Evolutionary conservation across 2,888 invertebrate genomes (phyloP), one percentile per base, ranked within the genome.

Genomic region (Harpalus rufipes): DNA sequence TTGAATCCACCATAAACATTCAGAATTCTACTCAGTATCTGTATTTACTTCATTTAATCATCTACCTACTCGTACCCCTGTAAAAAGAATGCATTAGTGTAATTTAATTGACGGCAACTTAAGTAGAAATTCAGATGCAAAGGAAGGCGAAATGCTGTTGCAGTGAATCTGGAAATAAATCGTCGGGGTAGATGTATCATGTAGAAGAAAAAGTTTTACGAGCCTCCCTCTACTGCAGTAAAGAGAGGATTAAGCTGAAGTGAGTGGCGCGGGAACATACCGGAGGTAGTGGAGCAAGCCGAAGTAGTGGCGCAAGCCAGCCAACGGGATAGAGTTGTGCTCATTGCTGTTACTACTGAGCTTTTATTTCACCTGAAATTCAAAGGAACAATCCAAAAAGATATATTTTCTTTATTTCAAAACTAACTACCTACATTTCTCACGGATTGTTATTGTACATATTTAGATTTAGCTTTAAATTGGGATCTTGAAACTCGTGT

Each of bases 221-320:
- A 44, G 44, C 44, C 16, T 74, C 44, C 68, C 68, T 32, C 10
- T 14, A 41, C 68, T 68, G 68, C 44, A 18, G 72, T 44, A 74
- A 74, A 74, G 51, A 74, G 72, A 74, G 44, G 72, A 74, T 74
- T 74, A 74, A 74, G 72, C 18, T 18, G 8, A 32, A 68, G 68
- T 68, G 63, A 63, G 63, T 63, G 63, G 63, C 63, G 63, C 25
- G 12, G 63, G 63, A 16, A 32, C 6, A 32, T 32, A 51, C 10
- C 44, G 10, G 44, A 51, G 44, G 44, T 51, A 51, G 21, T 63
- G 4, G 63, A 25, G 21, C 21, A 21, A 63, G 10, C 21, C 18
- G 59, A 25, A 65, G 25, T n/a, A 25, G 25, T 25, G 65, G 25
- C 12, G 65, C 32, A 59, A 65, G 65, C 41, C 7, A 39, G 68